Conservation (phyloP, 1,140 invertebrate genomes). For the Thaumatotibia leucotreta region DNA sequence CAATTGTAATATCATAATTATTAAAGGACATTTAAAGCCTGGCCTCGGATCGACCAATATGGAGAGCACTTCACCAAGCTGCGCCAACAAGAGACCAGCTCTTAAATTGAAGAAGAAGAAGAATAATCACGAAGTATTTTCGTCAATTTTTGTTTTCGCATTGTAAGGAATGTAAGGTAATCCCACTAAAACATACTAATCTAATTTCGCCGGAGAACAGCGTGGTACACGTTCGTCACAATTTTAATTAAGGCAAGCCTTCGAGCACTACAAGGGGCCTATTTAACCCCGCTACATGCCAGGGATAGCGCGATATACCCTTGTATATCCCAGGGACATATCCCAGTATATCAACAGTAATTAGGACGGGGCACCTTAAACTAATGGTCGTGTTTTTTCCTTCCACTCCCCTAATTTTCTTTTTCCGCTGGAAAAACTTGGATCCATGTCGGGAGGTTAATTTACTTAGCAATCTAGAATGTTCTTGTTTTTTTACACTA, state of each 20-base stretch:
- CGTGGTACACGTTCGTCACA: not conserved
- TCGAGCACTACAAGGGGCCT: not conserved
- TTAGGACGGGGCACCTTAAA: conserved; percentile 38
- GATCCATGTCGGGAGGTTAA: conserved; percentile 33
- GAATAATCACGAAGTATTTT: too few relatives aligned
- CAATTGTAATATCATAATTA: too few relatives aligned
- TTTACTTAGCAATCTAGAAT: conserved; percentile 16
- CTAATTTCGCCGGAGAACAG: not conserved
- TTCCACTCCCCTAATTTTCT: conserved; percentile 27
- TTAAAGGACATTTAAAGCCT: too few relatives aligned
- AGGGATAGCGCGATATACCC: not conserved
- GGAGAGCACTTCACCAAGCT: too few relatives aligned
- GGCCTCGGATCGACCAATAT: too few relatives aligned
- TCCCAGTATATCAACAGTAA: conserved; percentile 27
- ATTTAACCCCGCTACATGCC: not conserved
- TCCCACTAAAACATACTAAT: too few relatives aligned
- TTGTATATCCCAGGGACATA: not conserved
- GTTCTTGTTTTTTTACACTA: not conserved
- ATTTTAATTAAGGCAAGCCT: conserved; percentile 4
- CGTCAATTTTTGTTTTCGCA: too few relatives aligned
- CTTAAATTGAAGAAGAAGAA: too few relatives aligned
- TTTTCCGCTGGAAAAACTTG: conserved; percentile 26
- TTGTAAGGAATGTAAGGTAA: too few relatives aligned
- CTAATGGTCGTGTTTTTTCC: conserved; percentile 45
- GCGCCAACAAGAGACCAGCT: too few relatives aligned